Base-by-base conservation (phyloP, 2,113 vertebrate species). In the Willisornis vidua region DNA sequence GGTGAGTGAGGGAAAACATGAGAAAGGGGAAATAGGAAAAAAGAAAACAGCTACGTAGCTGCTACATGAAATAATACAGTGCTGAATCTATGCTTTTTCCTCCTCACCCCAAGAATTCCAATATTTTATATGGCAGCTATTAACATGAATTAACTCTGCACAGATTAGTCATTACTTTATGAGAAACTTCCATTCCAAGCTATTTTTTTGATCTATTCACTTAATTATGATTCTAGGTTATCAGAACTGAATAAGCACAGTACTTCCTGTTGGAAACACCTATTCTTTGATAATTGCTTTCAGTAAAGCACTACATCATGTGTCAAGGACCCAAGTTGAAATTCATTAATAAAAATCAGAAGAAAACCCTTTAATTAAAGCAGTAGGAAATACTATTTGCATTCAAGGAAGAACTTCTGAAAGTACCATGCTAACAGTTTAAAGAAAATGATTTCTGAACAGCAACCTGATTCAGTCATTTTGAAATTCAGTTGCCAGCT, bases 341-440 rank as follows among this genome's bases (percentile, higher is more conserved):
- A 95, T 95, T 97, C 43, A 86, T 95, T 97, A 94, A 94, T 82
- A 91, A 90, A 86, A 94, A 91, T 65, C 76, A 41, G 57, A 62
- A 79, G 71, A 74, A 96, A 94, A 90, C 10, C 35, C 19, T 92
- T 92, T 94, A 82, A 95, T 95, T 95, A 94, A 91, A 94, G 88
- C 70, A 97, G 51, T 43, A 85, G 66, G 19, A 97, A 96, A 90
- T 81, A 82, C 14, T 81, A 92, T 73, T 95, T 91, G 58, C 65
- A 95, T 96, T 97, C 79, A 96, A 78, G 43, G 49, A 96, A 58
- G 25, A 91, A 54, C 58, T 85, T 94, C 70, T 75, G 83, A 79
- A 82, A 80, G 73, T 74, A 67, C 24, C 13, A 4, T 58, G 45
- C 65, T 92, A 83, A 95, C 0, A 0, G 58, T 91, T 96, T 95